Percentiles rank a stretch among this genome's conserved stretches.
Evolutionary conservation across 1,140 invertebrate species (phyloP).

Genomic region (Drosophila seguyi): DNA sequence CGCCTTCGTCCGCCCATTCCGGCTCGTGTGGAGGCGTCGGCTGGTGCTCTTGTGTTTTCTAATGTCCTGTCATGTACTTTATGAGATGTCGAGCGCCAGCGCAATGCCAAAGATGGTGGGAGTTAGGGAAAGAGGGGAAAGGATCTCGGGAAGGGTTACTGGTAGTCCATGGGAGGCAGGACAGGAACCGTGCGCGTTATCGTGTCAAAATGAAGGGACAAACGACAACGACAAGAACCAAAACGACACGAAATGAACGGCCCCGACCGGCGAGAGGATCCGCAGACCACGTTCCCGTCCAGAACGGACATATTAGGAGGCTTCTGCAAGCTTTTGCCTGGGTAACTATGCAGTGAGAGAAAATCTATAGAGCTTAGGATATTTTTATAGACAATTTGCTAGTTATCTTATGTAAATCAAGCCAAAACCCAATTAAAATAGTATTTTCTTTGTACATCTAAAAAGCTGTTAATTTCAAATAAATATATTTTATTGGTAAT

Average conservation of each 20-base stretch:
- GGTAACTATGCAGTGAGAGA: slow-evolving; percentile 5
- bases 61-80: slow-evolving; percentile 84
- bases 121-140: background rate
- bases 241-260: slow-evolving; percentile 68
- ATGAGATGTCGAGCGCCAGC: slow-evolving; percentile 83
- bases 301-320: slow-evolving; percentile 46
- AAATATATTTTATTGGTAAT: background rate
- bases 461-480: background rate
- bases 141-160: background rate
- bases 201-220: slow-evolving; percentile 82
- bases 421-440: background rate
- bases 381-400: background rate
- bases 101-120: slow-evolving; percentile 78
- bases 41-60: slow-evolving; percentile 74
- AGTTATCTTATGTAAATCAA: fast-evolving
- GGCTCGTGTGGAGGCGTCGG: slow-evolving; percentile 62
- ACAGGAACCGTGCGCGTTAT: slow-evolving; percentile 70
- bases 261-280: slow-evolving; percentile 19
- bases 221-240: slow-evolving; percentile 80
- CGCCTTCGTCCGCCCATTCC: slow-evolving; percentile 13
- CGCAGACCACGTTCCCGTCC: slow-evolving; percentile 20
- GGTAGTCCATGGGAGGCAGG: slow-evolving; percentile 1
- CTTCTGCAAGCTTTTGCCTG: slow-evolving; percentile 42
- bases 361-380: background rate
- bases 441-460: background rate